Percentiles rank a stretch among this genome's conserved stretches.
Evolutionary conservation across 2,888 invertebrate species (phyloP).

Genomic region (Drosophila meridionalis): DNA sequence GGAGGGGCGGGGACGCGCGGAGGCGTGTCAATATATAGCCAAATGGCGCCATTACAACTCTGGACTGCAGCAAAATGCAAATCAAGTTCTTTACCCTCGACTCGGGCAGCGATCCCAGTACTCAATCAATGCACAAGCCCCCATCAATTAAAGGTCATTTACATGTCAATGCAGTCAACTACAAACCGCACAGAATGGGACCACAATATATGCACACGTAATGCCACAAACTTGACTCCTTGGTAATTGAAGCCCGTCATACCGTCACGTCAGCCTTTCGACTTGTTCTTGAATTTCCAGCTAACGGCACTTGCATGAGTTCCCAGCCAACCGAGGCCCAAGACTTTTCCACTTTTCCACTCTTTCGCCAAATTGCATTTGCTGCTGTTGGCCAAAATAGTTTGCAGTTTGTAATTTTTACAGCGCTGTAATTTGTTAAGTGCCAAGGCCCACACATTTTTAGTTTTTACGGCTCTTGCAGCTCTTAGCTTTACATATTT

Average conservation of each 20-base stretch:
- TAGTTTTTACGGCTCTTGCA: slow-evolving; percentile 10
- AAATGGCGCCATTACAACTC: slow-evolving; percentile 33
- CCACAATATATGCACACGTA: slow-evolving; percentile 44
- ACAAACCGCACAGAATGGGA: slow-evolving; percentile 27
- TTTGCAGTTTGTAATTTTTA: slow-evolving; percentile 75
- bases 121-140: slow-evolving; percentile 72
- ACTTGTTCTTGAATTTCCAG: slow-evolving; percentile 54
- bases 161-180: slow-evolving; percentile 72
- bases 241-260: slow-evolving; percentile 57
- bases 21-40: slow-evolving; percentile 15
- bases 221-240: slow-evolving; percentile 43
- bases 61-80: slow-evolving; percentile 61
- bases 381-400: slow-evolving; percentile 47
- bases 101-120: slow-evolving; percentile 29
- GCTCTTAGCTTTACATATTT: slow-evolving; percentile 14
- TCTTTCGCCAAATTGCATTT: slow-evolving; percentile 58
- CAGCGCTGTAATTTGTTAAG: slow-evolving; percentile 74
- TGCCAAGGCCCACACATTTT: slow-evolving; percentile 44
- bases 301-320: slow-evolving; percentile 43
- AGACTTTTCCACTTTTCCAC: not conserved
- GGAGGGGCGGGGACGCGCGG: not conserved
- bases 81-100: slow-evolving; percentile 43
- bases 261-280: slow-evolving; percentile 58
- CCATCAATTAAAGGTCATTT: slow-evolving; percentile 80
- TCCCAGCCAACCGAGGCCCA: slow-evolving; percentile 12